Evolutionary conservation across 2,797 vertebrate species (phyloP).

Genomic region (Pseudochirops corinnae): DNA sequence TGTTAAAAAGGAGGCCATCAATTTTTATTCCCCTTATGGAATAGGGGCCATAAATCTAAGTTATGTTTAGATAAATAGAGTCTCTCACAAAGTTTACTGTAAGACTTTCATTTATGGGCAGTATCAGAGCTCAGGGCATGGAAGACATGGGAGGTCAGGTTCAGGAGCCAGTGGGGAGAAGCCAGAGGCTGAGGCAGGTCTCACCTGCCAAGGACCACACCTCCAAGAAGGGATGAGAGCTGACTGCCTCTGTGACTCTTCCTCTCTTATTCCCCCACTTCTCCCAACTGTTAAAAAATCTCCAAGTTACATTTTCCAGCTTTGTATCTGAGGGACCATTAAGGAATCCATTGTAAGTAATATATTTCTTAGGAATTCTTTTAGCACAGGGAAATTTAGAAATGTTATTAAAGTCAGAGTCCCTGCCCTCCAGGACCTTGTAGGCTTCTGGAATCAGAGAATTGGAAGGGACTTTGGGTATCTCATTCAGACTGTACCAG

Average conservation of each 20-base stretch:
- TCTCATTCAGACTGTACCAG: not conserved
- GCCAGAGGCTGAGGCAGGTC: not conserved
- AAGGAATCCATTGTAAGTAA: not conserved
- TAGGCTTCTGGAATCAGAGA: not conserved
- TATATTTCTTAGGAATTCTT: not conserved
- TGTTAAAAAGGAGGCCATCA: conserved; percentile 35
- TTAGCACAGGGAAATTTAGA: not conserved
- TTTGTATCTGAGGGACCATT: not conserved
- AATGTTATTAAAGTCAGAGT: not conserved
- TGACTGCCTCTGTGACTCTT: not conserved
- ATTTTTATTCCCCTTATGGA: conserved; percentile 52
- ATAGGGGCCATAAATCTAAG: conserved; percentile 38
- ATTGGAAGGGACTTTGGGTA: not conserved
- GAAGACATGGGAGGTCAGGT: not conserved
- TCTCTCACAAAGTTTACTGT: conserved; percentile 30
- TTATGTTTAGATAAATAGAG: conserved; percentile 56
- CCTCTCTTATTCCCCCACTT: not conserved
- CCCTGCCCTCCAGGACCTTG: not conserved
- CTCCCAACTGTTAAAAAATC: not conserved
- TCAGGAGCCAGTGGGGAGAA: not conserved
- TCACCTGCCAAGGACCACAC: not conserved
- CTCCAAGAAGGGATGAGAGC: not conserved
- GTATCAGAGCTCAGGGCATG: conserved; percentile 10
- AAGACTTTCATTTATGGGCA: conserved; percentile 45
- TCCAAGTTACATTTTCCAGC: not conserved